Base-by-base conservation (phyloP, 2,888 invertebrate species). In the Colostygia pectinataria region DNA sequence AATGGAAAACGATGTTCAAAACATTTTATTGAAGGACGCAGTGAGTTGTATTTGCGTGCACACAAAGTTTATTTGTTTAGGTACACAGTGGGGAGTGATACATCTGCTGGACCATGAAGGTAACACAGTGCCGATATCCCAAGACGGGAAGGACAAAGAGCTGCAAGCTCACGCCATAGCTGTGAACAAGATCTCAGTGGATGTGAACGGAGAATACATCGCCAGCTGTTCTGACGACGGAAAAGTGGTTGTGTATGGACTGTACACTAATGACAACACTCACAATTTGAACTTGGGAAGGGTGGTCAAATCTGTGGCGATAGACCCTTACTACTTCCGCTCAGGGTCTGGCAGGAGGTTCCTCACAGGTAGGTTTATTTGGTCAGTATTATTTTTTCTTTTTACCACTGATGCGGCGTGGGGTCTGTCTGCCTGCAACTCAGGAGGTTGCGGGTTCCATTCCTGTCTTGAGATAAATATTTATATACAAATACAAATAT, bases 171-270 rank as follows among this genome's bases (percentile, higher is more conserved):
- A 99, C 71, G 93, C 96, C 0, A 95, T 98, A 1, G 95, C 98
- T 6, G 97, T 99, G 0, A 98, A 99, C 84, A 96, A 96, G 74
- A 97, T 99, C 60, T 97, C 97, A 32, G 96, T 99, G 55, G 99
- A 99, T 77, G 86, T 92, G 14, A 96, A 95, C 68, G 99, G 98
- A n/a, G 98, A 98, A 77, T 96, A 95, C 76, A 94, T 99, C 15
- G 98, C 97, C 0, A 96, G 96, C 37, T 98, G 98, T 77, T 97
- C 97, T 0, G 97, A 97, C 76, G 97, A 97, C 80, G 97, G 97
- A 42, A 95, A 94, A 73, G 95, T 94, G 65, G 93, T 95, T 64
- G 94, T 99, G 47, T 95, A 95, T 62, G 98, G 98, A 1, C 90
- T 99, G 2, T 98, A 97, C 78, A 93, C 94, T 7, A 91, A 92